Evolutionary conservation across 2,797 vertebrate species (phyloP), one percentile per base, ranked within the genome.

Genomic region (Gobionotothen gibberifrons): DNA sequence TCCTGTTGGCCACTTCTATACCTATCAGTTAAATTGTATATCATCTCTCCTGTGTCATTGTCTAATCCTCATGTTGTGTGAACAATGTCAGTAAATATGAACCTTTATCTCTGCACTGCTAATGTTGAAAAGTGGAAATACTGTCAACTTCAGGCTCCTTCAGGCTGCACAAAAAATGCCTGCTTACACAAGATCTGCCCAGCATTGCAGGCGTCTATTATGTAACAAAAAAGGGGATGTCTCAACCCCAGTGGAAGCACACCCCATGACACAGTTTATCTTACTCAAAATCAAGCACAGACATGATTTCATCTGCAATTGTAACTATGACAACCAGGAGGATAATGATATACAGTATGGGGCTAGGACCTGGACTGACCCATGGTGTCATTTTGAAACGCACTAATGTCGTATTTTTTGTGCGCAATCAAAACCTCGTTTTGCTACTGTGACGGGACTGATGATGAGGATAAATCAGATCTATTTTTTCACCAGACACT

Each of bases 291-390:
- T 15, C 46, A 32, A 39, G 42, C 40, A 7, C 19, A 72, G 9
- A 43, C 53, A 29, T 3, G 2, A 32, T 26, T 70, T 75, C 22
- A 73, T 72, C 63, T 78, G 80, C 67, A 77, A 46, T 43, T 22
- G 91, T 93, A 90, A 84, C 88, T 64, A 87, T 90, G 84, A 72
- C 88, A 82, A 91, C 86, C 14, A 21, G 47, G 47, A 9, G 42
- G 52, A 65, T 73, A 69, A 69, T 81, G 22, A 65, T 39, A 36
- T 48, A 64, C 42, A 47, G 40, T 69, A 46, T 26, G 46, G 54
- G n/a, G 49, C 22, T 2, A 39, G 40, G 26, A 40, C 22, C 47
- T 26, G 40, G 46, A 22, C 26, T 17, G 68, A 71, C 60, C 48
- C 39, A 8, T 4, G 11, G 7, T 54, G 21, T 19, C 4, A 54